These are phyloP conservation scores for Germaria angustata DNA, from an alignment of 2,888 invertebrate genomes.

Conservation along the genomic window DNA sequence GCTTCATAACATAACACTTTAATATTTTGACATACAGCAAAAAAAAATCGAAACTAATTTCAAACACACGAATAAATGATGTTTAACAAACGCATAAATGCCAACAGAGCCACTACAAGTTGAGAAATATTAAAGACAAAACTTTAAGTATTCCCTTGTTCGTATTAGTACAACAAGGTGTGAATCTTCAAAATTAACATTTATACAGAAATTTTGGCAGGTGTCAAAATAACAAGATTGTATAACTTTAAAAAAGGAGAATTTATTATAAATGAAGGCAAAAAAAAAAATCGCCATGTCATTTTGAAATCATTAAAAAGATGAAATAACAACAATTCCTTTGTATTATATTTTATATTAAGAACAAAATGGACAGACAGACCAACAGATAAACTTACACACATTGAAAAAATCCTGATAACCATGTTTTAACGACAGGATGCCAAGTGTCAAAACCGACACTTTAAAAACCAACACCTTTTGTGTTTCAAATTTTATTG, in stretches of 20 bases:
- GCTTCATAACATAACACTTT: conserved; percentile 58
- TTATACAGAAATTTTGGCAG: conserved; percentile 65
- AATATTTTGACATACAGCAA: conserved; percentile 49
- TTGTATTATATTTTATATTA: neutral
- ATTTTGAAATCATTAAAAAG: conserved; percentile 62
- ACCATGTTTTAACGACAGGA: conserved; percentile 48
- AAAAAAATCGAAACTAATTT: neutral
- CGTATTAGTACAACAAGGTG: conserved; percentile 57
- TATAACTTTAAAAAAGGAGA: conserved; percentile 17
- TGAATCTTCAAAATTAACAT: conserved; percentile 63
- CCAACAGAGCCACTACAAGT: neutral
- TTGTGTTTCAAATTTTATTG: conserved; percentile 26
- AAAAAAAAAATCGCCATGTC: conserved; percentile 57
- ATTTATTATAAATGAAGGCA: conserved; percentile 12
- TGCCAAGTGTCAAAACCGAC: conserved; percentile 60
- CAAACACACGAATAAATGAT: neutral
- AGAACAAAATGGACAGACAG: neutral
- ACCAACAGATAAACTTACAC: neutral
- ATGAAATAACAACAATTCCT: conserved; percentile 64
- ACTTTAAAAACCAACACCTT: conserved; percentile 59
- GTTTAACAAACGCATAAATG: conserved; percentile 10
- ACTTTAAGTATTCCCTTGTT: conserved; percentile 3
- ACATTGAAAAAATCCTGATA: conserved; percentile 39
- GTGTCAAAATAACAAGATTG: conserved; percentile 65
- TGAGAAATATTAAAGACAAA: neutral